phyloP scores from a whole-genome alignment of 2,888 invertebrate species.

The Argyresthia goedartella region DNA sequence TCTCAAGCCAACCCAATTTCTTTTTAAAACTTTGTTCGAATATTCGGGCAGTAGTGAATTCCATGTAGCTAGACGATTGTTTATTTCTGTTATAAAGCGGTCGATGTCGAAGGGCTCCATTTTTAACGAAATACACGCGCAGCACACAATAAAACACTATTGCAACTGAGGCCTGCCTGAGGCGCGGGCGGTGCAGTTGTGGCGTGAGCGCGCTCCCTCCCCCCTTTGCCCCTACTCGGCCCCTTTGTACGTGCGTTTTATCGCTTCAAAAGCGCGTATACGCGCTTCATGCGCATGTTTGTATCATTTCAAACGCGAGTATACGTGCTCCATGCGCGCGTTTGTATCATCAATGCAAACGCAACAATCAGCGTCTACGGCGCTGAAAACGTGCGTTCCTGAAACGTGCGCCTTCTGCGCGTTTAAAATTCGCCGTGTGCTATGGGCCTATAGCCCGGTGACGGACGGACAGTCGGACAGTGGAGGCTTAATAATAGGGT shows the following conservation, averaged over 20 bases:
- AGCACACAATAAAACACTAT: slow-evolving; percentile 7
- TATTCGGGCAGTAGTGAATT: too few species aligned
- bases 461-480: too few species aligned
- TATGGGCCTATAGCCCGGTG: slow-evolving; percentile 6
- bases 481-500: too few species aligned
- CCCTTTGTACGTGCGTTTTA: slow-evolving; percentile 4
- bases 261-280: slow-evolving; percentile 2
- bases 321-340: slow-evolving; percentile 7
- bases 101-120: slow-evolving; percentile 9
- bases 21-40: too few species aligned
- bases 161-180: slow-evolving; percentile 4
- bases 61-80: too few species aligned
- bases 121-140: slow-evolving; percentile 7
- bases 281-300: slow-evolving; percentile 4
- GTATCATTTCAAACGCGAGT: slow-evolving; percentile 7
- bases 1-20: too few species aligned
- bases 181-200: slow-evolving; percentile 7
- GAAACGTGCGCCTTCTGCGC: slow-evolving; percentile 9
- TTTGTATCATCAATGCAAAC: slow-evolving; percentile 2
- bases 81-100: slow-evolving; percentile 9
- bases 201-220: slow-evolving; percentile 4
- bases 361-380: slow-evolving; percentile 4
- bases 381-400: slow-evolving; percentile 10
- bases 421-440: slow-evolving; percentile 11
- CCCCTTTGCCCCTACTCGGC: slow-evolving; percentile 5